Evolutionary conservation across 2,113 vertebrate species (phyloP), one percentile per base, ranked within the genome.

Genomic region (Galeopterus variegatus): DNA sequence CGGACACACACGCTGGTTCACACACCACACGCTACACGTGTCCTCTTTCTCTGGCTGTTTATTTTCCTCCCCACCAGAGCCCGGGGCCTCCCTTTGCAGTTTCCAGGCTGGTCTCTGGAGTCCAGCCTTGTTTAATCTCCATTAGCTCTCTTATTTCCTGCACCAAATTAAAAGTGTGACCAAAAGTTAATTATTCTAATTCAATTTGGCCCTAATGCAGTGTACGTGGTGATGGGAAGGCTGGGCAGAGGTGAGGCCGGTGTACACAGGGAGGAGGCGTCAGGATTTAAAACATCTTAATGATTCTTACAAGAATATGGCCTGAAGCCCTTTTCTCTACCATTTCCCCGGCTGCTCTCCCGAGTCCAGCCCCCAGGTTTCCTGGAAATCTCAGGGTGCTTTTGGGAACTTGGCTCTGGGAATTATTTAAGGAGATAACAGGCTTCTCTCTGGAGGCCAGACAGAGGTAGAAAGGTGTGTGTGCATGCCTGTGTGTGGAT

Each of bases 121-220:
- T 33, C 93, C 52, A 95, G 95, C 89, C 97, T 96, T 97, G 89
- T 90, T 97, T 97, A 96, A 97, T 97, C 88, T 97, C 97, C 96
- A 96, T 97, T 89, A 97, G 96, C 88, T 75, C 80, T 95, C 93
- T 97, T 92, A 95, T 98, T 98, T 97, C 96, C 62, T 13, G 96
- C 92, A 83, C 60, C 93, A 97, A 97, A 98, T 98, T 98, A 98
- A 98, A 98, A 97, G 96, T 97, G 98, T 97, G 97, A 98, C 97
- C 90, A 86, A 96, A 97, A 97, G 96, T 97, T 98, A 97, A 98
- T 98, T 98, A 96, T 97, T 97, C 81, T 98, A 98, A 98, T 98
- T 98, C 88, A 97, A 97, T 97, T 97, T 98, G 88, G 85, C 50
- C 81, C 88, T 97, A 95, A 97, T 88, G 96, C 10, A 8, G 77